Base-by-base conservation (phyloP, 2,888 invertebrate genomes). In the Aricia artaxerxes region DNA sequence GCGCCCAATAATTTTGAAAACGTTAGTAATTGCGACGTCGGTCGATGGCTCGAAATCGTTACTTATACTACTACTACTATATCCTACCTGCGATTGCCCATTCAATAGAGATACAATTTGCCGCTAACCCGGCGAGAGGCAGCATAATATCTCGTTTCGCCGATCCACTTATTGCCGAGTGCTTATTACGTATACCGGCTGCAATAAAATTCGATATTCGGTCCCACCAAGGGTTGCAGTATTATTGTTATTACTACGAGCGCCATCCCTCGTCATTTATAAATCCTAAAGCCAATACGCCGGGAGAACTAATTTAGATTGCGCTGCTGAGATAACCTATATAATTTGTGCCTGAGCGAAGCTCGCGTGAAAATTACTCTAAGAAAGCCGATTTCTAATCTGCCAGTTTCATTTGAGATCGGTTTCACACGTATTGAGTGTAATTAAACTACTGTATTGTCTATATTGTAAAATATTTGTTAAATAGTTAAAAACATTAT, bases 1-100 rank as follows among this genome's bases (percentile, higher is more conserved):
- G 60, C 61, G 78, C 73, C 73, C 38, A n/a, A 75, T 61, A 75
- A 40, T 60, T 79, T 79, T 61, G 60, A 24, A 53, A 40, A 60
- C 49, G 6, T 61, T 79, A 11, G 13, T 69, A 69, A 69, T 38
- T 69, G 69, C 13, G 35, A 69, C 5, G 5, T 38, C 35, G 35
- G 5, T 38, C 35, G 35, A 69, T 16, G 69, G 5, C 5, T 35
- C 35, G 16, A 38, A 38, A 69, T 35, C 9, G 35, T 69, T 35
- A 13, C 35, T 31, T 24, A 24, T 24, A 24, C 24, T 24, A 24
- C 24, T 24, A 24, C 24, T 24, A 24, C 24, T 24, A 24, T 35
- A 69, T 31, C 64, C 16, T 35, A 69, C 69, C 69, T 69, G 16
- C 69, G 24, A 69, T 69, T 35, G 35, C 13, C 69, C 69, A 69